phyloP scores from a whole-genome alignment of 2,113 vertebrate genomes.

The Galemys pyrenaicus region DNA sequence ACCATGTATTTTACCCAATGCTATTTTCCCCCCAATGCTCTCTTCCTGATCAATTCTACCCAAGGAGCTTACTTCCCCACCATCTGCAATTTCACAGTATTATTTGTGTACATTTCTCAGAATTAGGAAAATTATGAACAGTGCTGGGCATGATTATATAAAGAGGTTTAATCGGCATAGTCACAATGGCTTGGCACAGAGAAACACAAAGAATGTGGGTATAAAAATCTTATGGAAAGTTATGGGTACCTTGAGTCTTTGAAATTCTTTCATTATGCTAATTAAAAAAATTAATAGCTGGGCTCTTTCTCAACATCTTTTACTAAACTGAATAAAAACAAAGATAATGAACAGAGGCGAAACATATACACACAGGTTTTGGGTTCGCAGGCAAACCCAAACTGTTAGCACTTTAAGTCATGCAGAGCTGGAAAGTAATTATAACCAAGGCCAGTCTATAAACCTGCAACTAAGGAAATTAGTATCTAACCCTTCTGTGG shows the following conservation, averaged over 20 bases:
- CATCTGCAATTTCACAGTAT: neutral
- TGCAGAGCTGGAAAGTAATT: neutral
- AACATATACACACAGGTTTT: neutral
- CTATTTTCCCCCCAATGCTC: neutral
- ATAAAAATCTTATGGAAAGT: neutral
- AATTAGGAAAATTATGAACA: constrained; percentile 15
- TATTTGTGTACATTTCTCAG: constrained; percentile 5
- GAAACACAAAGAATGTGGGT: neutral
- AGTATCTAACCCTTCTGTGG: neutral
- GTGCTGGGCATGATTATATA: neutral
- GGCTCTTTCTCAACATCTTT: neutral
- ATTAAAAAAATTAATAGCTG: neutral
- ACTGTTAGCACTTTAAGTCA: neutral
- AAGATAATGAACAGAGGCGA: neutral
- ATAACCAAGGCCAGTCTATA: neutral
- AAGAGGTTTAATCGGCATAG: neutral
- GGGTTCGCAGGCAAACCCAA: neutral
- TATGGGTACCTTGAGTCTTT: constrained; percentile 26
- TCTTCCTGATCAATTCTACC: neutral
- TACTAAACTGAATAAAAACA: neutral
- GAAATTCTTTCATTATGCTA: neutral
- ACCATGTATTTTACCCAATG: neutral
- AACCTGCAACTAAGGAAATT: neutral
- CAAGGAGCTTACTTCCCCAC: neutral
- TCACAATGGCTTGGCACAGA: neutral